These are phyloP conservation scores for Haemorhous mexicanus DNA, from an alignment of 2,113 vertebrate genomes.

Conservation along the genomic window DNA sequence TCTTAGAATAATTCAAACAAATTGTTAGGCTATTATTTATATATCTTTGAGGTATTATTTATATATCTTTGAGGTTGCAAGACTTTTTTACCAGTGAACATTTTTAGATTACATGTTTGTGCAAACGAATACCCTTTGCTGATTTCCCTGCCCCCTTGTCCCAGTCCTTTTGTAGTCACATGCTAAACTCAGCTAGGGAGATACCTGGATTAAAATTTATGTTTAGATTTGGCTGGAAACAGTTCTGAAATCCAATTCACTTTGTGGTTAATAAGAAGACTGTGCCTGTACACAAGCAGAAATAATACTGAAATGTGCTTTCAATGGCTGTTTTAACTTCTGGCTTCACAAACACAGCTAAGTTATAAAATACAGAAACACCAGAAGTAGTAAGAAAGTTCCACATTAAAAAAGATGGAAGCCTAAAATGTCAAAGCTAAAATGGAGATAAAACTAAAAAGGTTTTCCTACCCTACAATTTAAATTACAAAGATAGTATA, in stretches of 20 bases:
- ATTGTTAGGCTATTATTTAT: not conserved
- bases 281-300: not conserved
- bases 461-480: not conserved
- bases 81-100: not conserved
- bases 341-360: not conserved
- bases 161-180: not conserved
- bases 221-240: not conserved
- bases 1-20: not conserved
- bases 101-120: accelerated
- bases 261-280: not conserved
- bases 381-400: not conserved
- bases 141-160: not conserved
- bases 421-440: not conserved
- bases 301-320: not conserved
- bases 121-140: not conserved
- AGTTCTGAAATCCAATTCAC: not conserved
- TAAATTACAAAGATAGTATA: not conserved
- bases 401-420: not conserved
- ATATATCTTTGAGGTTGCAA: not conserved
- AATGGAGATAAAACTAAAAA: not conserved
- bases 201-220: not conserved
- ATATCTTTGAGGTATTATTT: not conserved
- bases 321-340: not conserved
- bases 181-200: not conserved
- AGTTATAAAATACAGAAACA: not conserved